These are phyloP conservation scores for Zaprionus tsacasi DNA, from an alignment of 1,140 invertebrate genomes.

Conservation along the genomic window DNA sequence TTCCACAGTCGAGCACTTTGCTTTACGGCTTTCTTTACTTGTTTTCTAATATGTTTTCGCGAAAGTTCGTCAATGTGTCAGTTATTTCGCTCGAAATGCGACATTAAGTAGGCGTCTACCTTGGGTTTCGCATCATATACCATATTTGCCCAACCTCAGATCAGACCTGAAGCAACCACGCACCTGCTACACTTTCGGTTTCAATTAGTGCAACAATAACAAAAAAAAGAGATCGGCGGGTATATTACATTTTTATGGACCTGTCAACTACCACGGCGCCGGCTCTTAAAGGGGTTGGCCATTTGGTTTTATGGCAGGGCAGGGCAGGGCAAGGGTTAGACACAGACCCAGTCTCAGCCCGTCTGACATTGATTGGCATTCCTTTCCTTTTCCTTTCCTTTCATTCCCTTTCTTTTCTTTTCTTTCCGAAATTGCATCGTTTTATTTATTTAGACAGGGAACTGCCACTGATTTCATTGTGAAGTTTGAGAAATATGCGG, in stretches of 20 bases:
- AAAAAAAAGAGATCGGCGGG: not conserved
- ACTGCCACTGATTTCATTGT: not conserved
- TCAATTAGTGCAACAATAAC: conserved; percentile 43
- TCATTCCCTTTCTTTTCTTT: not conserved
- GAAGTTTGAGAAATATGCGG: not conserved
- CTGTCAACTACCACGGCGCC: conserved; percentile 47
- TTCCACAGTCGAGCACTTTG: not conserved
- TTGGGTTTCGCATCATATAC: conserved; percentile 1
- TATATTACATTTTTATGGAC: conserved; percentile 31
- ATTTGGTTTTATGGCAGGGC: conserved; percentile 60
- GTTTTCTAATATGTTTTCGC: conserved; percentile 15
- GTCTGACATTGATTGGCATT: conserved; percentile 45
- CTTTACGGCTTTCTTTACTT: not conserved
- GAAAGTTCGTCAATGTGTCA: conserved; percentile 45
- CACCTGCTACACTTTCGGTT: conserved; percentile 54
- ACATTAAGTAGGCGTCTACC: conserved; percentile 67
- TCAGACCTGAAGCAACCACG: conserved; percentile 14
- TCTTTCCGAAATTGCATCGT: conserved; percentile 25
- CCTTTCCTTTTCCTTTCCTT: not conserved
- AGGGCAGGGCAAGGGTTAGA: conserved; percentile 10
- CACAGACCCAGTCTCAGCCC: not conserved
- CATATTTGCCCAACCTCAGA: conserved; percentile 11
- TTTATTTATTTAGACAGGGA: conserved; percentile 30
- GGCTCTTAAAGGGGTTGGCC: conserved; percentile 42
- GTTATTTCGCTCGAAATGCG: conserved; percentile 60